Conservation (phyloP, 2,888 invertebrate species). For the Ornithoptera alexandrae region DNA sequence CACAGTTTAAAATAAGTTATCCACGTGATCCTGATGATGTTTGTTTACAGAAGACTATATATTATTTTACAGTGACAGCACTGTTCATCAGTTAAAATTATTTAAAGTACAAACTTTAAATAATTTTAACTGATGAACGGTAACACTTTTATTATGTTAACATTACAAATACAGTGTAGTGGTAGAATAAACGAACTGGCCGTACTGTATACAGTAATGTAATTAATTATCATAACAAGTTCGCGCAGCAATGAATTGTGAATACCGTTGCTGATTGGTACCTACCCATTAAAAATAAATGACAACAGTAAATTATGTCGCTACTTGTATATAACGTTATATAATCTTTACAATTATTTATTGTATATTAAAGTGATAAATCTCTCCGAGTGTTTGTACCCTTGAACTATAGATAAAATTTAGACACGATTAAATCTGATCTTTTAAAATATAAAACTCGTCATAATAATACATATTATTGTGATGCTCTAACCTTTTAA, state of each 20-base stretch:
- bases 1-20: neutral
- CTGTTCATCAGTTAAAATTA: neutral
- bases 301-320: neutral
- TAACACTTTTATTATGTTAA: neutral
- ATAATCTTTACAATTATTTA: neutral
- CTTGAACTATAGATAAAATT: too few relatives aligned
- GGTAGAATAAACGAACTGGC: slow-evolving; percentile 23
- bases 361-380: neutral
- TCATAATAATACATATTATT: too few relatives aligned
- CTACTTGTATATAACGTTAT: neutral
- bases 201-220: slow-evolving; percentile 3
- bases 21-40: neutral
- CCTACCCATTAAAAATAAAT: neutral
- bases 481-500: too few relatives aligned
- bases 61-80: too few relatives aligned
- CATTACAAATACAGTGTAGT: slow-evolving; percentile 1
- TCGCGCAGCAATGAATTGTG: slow-evolving; percentile 20
- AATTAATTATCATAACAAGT: slow-evolving; percentile 28
- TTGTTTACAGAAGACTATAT: too few relatives aligned
- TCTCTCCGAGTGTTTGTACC: neutral
- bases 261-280: slow-evolving; percentile 20
- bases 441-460: too few relatives aligned
- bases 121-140: neutral
- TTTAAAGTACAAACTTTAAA: neutral
- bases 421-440: too few relatives aligned